These are phyloP conservation scores for Heterodera filipjevi DNA, from an alignment of 2,888 invertebrate genomes.

Conservation along the genomic window DNA sequence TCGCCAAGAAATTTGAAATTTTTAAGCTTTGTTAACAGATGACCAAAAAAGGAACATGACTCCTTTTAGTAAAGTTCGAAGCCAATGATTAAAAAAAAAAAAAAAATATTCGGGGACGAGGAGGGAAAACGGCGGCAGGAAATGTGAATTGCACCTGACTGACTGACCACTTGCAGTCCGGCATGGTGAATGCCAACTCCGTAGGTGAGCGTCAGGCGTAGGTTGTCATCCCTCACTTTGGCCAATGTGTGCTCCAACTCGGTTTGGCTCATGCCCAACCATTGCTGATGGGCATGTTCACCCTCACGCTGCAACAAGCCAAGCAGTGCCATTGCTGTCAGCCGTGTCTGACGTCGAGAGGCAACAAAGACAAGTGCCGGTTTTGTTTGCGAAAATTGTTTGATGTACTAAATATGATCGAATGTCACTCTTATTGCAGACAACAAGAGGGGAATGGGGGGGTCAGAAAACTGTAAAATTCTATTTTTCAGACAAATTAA, in stretches of 20 bases:
- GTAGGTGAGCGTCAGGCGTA: conserved; percentile 89
- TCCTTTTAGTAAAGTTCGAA: too few species aligned
- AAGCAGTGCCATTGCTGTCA: conserved; percentile 91
- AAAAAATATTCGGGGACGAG: neutral
- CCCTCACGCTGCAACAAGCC: conserved; percentile 86
- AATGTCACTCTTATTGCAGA: too few species aligned
- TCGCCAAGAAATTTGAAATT: too few species aligned
- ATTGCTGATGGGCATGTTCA: conserved; percentile 82
- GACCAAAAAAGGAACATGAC: too few species aligned
- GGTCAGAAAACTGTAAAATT: too few species aligned
- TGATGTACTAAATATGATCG: conserved; percentile 72
- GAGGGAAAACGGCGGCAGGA: neutral
- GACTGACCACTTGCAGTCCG: conserved; percentile 69
- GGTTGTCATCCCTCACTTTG: conserved; percentile 78
- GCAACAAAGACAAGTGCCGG: conserved; percentile 93
- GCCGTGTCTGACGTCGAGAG: conserved; percentile 89
- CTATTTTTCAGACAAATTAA: too few species aligned
- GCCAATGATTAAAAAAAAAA: too few species aligned
- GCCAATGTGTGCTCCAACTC: conserved; percentile 74
- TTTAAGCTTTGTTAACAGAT: too few species aligned
- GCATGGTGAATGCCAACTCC: conserved; percentile 91
- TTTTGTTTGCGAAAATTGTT: conserved; percentile 86
- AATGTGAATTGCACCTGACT: neutral
- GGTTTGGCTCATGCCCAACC: conserved; percentile 77
- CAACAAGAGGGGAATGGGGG: too few species aligned